These are phyloP conservation scores for Terrapene triunguis DNA, from an alignment of 2,113 vertebrate species.

Conservation along the genomic window DNA sequence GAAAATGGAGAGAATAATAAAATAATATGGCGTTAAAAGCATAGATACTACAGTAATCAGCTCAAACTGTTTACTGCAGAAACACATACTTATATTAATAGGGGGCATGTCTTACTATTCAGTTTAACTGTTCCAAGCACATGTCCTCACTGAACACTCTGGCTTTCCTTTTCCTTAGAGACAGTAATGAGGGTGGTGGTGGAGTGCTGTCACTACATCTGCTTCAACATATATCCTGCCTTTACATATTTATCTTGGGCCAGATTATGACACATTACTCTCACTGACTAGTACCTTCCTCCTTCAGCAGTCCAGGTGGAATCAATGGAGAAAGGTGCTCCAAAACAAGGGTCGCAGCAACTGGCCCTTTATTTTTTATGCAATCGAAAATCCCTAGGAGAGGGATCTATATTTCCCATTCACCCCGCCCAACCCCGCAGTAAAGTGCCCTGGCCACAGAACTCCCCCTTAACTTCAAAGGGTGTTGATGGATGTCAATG, in stretches of 20 bases:
- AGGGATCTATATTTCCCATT: not conserved
- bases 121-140: not conserved
- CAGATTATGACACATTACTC: rapidly evolving
- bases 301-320: rapidly evolving
- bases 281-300: rapidly evolving
- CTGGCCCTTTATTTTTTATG: rapidly evolving
- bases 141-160: not conserved
- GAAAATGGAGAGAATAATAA: rapidly evolving
- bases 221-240: not conserved
- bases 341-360: not conserved
- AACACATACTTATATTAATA: rapidly evolving
- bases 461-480: not conserved
- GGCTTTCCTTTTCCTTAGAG: not conserved
- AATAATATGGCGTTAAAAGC: rapidly evolving
- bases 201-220: not conserved
- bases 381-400: not conserved
- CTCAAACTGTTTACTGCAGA: not conserved
- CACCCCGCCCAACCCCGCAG: not conserved
- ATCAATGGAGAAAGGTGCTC: rapidly evolving
- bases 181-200: rapidly evolving
- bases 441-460: not conserved
- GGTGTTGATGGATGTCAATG: not conserved
- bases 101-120: not conserved
- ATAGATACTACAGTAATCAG: rapidly evolving
- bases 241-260: rapidly evolving